Percentiles rank a stretch among this genome's conserved stretches.
These are phyloP conservation scores for Halcyon smyrnensis DNA, from an alignment of 2,797 vertebrate genomes.

Conservation along the genomic window DNA sequence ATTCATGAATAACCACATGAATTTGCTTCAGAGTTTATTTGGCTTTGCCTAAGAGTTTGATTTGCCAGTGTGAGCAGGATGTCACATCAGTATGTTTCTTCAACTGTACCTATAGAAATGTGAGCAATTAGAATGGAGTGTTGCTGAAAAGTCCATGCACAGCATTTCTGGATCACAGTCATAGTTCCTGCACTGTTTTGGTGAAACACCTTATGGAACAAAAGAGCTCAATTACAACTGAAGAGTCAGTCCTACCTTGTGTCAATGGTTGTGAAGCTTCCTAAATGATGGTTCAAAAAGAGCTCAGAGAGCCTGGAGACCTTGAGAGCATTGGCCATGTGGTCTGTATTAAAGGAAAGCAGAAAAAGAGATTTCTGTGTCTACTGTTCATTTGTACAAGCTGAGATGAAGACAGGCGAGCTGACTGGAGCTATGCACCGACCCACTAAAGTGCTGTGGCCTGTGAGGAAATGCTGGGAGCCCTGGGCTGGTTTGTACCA, in stretches of 20 bases:
- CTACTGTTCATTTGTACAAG: slow-evolving; percentile 29
- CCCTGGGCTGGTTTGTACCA: background rate
- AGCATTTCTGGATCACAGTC: background rate
- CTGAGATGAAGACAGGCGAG: slow-evolving; percentile 48
- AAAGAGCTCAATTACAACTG: background rate
- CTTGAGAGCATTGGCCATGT: background rate
- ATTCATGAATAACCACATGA: background rate
- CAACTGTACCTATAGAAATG: background rate
- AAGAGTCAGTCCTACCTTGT: background rate
- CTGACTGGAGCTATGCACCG: background rate
- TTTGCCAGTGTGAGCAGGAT: background rate
- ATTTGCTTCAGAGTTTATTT: background rate
- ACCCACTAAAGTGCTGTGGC: background rate
- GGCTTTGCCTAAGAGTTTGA: background rate
- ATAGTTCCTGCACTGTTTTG: background rate
- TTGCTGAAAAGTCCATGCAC: background rate
- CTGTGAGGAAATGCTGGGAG: slow-evolving; percentile 21
- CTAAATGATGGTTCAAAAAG: background rate
- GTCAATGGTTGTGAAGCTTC: background rate
- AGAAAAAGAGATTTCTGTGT: slow-evolving; percentile 18
- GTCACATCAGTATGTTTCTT: background rate
- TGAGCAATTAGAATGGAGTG: background rate
- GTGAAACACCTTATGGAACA: background rate
- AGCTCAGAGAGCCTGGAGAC: background rate
- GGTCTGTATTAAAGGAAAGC: background rate